A percentile compares a stretch with the other conserved stretches of the same genome.
Conservation (phyloP, 2,113 vertebrate genomes). For the Onychostoma macrolepis region DNA sequence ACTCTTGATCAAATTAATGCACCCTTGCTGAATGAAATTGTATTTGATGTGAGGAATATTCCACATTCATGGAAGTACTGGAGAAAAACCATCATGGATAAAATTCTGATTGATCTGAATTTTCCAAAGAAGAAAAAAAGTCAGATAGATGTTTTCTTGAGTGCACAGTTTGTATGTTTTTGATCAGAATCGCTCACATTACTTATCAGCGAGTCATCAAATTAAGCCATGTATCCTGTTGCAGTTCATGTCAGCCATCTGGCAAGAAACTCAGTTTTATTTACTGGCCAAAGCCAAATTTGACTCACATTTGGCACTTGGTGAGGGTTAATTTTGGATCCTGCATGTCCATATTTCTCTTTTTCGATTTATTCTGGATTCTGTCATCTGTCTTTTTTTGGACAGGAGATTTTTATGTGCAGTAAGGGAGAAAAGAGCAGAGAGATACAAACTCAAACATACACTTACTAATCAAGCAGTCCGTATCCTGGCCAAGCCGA, state of each 20-base stretch:
- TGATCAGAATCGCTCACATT: not conserved
- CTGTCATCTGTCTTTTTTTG: not conserved
- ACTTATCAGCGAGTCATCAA: not conserved
- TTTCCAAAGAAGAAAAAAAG: not conserved
- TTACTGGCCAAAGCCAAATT: not conserved
- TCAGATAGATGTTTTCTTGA: not conserved
- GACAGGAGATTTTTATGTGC: not conserved
- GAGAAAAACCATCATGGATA: not conserved
- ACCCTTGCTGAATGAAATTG: not conserved
- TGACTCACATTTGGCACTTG: not conserved
- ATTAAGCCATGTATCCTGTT: not conserved
- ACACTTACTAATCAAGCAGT: conserved; percentile 1
- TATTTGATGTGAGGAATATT: not conserved
- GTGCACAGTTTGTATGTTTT: not conserved
- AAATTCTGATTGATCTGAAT: not conserved
- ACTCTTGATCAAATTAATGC: not conserved
- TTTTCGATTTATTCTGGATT: not conserved
- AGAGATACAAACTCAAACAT: conserved; percentile 28
- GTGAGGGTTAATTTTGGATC: not conserved
- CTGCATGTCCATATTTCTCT: not conserved
- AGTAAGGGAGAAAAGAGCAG: not conserved
- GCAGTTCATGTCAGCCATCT: not conserved
- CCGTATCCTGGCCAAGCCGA: conserved; percentile 27
- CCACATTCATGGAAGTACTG: not conserved
- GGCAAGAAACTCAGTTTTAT: not conserved